These are phyloP conservation scores for Sesamia nonagrioides DNA, from an alignment of 1,140 invertebrate genomes.

Conservation along the genomic window DNA sequence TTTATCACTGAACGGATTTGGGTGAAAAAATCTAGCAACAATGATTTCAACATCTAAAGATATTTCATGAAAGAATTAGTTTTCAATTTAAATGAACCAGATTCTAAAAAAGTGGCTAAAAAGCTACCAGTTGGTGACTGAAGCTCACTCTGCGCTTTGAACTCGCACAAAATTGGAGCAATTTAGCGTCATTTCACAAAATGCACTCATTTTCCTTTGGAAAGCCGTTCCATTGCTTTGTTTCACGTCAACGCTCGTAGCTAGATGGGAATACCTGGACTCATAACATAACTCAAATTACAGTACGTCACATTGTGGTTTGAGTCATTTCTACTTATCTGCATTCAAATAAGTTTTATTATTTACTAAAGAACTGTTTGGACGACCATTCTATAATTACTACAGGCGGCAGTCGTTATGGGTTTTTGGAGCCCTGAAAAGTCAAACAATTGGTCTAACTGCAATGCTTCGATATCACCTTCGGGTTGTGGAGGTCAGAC, in stretches of 20 bases:
- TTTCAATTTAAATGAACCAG: constrained; percentile 15
- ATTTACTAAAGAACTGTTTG: too few species aligned
- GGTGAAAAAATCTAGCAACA: not conserved
- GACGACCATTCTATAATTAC: too few species aligned
- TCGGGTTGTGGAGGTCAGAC: too few species aligned
- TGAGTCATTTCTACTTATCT: too few species aligned
- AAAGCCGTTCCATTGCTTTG: constrained; percentile 6
- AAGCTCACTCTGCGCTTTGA: constrained; percentile 13
- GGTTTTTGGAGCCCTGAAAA: too few species aligned
- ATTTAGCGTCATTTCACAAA: constrained; percentile 34
- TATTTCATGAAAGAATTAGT: constrained; percentile 10
- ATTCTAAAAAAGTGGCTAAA: not conserved
- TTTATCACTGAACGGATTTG: not conserved
- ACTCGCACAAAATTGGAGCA: constrained; percentile 28
- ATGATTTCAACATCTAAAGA: not conserved
- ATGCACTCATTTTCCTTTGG: constrained; percentile 27
- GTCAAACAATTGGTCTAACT: too few species aligned
- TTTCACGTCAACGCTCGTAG: not conserved
- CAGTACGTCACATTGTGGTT: too few species aligned
- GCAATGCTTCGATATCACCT: too few species aligned
- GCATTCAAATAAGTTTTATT: too few species aligned
- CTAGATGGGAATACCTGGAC: not conserved
- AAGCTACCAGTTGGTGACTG: constrained; percentile 5
- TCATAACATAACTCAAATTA: too few species aligned
- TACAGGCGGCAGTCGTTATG: too few species aligned